These are phyloP conservation scores for Grallaria varia DNA, from an alignment of 2,113 vertebrate genomes.

Conservation along the genomic window DNA sequence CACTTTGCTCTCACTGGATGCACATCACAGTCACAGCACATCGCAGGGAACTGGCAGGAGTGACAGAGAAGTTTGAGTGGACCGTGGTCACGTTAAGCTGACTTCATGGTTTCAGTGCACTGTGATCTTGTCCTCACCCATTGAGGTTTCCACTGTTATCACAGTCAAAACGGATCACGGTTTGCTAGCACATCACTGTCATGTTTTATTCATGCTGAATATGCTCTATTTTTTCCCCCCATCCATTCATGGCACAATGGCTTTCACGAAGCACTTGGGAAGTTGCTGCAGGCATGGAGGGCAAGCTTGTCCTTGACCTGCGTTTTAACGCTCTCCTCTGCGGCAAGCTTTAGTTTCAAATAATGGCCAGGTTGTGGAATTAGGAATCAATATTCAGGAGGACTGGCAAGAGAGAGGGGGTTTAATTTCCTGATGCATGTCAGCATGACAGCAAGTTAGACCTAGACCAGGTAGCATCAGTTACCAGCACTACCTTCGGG, in stretches of 20 bases:
- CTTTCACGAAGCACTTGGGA: slow-evolving; percentile 24
- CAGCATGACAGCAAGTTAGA: slow-evolving; percentile 5
- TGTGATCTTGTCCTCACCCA: slow-evolving; percentile 44
- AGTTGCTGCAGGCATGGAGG: slow-evolving; percentile 20
- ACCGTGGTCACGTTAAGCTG: slow-evolving; percentile 24
- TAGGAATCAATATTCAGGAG: slow-evolving; percentile 36
- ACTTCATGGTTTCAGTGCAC: slow-evolving; percentile 36
- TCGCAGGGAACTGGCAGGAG: not conserved
- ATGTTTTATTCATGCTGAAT: slow-evolving; percentile 60
- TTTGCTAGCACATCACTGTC: slow-evolving; percentile 50
- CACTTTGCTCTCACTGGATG: not conserved
- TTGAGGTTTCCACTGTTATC: slow-evolving; percentile 50
- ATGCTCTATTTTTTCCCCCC: not conserved
- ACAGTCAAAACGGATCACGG: slow-evolving; percentile 58
- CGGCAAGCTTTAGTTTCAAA: slow-evolving; percentile 47
- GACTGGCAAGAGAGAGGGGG: not conserved
- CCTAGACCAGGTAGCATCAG: slow-evolving; percentile 41
- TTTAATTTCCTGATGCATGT: slow-evolving; percentile 24
- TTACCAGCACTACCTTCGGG: slow-evolving; percentile 6
- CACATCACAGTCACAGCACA: slow-evolving; percentile 39
- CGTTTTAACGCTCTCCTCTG: slow-evolving; percentile 21
- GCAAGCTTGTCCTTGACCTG: slow-evolving; percentile 39
- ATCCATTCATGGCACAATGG: slow-evolving; percentile 32
- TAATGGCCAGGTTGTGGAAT: slow-evolving; percentile 52
- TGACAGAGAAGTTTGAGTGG: not conserved